These are phyloP conservation scores for Scopus umbretta DNA, from an alignment of 2,113 vertebrate species.

Conservation along the genomic window DNA sequence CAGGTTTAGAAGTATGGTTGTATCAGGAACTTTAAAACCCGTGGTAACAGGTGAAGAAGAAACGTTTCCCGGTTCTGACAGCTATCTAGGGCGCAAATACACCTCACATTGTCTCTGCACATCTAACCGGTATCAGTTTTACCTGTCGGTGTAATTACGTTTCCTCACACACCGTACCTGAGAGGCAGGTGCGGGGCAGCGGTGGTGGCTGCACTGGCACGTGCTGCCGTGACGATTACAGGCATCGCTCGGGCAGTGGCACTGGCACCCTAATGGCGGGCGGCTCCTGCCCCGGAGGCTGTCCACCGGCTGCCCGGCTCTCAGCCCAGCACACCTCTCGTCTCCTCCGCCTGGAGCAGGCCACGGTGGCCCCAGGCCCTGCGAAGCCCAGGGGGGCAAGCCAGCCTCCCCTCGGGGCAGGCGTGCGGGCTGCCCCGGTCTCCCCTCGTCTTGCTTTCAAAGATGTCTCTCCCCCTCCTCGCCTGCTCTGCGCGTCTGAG, in stretches of 20 bases:
- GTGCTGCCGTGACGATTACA: not conserved
- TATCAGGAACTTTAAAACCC: not conserved
- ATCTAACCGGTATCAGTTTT: not conserved
- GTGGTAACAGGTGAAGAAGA: not conserved
- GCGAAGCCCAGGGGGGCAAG: not conserved
- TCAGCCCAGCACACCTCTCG: not conserved
- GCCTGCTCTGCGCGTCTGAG: fast-evolving
- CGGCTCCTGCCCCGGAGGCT: not conserved
- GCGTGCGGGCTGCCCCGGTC: no score
- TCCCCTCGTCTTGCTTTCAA: not conserved
- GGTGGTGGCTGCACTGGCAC: no score
- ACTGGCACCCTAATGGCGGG: no score
- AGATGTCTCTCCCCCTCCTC: fast-evolving
- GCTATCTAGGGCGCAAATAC: not conserved
- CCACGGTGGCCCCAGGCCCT: no score
- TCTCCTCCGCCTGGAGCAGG: not conserved
- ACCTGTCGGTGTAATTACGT: not conserved
- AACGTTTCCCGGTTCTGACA: not conserved
- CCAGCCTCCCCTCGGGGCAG: no score
- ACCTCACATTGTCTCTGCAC: not conserved
- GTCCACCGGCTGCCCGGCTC: fast-evolving
- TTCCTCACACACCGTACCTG: not conserved
- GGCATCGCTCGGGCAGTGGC: no score
- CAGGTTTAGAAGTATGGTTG: not conserved
- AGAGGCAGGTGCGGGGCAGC: not conserved